Evolutionary conservation across 2,113 vertebrate species (phyloP).

Genomic region (Corapipo altera): DNA sequence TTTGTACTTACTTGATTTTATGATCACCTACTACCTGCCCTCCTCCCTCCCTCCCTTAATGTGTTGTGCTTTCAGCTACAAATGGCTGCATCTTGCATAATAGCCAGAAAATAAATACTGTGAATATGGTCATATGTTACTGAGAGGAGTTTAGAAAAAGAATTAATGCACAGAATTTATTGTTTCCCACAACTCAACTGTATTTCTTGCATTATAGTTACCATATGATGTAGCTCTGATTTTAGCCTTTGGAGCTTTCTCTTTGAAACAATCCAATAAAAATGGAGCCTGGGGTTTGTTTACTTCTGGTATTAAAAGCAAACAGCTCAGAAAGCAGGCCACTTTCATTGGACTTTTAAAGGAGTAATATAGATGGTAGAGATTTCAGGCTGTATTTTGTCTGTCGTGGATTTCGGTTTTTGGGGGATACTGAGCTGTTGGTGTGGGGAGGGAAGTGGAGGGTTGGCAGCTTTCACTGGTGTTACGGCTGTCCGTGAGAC

Average conservation of each 20-base stretch:
- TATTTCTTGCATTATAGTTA: background rate
- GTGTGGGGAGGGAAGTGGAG: background rate
- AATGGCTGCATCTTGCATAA: background rate
- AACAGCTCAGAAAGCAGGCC: background rate
- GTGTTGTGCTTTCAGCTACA: background rate
- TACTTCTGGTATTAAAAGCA: constrained; percentile 29
- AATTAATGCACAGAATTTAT: background rate
- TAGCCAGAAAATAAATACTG: background rate
- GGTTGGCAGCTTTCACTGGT: background rate
- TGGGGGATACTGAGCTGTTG: background rate
- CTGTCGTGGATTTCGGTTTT: background rate
- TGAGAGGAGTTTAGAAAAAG: background rate
- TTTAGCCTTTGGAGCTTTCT: background rate
- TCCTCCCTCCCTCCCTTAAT: background rate
- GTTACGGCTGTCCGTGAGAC: background rate
- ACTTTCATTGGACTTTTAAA: background rate
- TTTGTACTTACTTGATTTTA: background rate
- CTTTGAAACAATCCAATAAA: background rate
- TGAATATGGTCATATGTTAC: background rate
- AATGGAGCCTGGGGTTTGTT: background rate
- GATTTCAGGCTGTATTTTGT: background rate
- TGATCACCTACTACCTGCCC: background rate
- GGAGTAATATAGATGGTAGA: background rate
- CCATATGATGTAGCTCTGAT: background rate
- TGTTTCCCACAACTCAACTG: background rate